Percentiles rank a stretch among this genome's conserved stretches.
These are phyloP conservation scores for Monopterus albus DNA, from an alignment of 2,113 vertebrate genomes.

Conservation along the genomic window DNA sequence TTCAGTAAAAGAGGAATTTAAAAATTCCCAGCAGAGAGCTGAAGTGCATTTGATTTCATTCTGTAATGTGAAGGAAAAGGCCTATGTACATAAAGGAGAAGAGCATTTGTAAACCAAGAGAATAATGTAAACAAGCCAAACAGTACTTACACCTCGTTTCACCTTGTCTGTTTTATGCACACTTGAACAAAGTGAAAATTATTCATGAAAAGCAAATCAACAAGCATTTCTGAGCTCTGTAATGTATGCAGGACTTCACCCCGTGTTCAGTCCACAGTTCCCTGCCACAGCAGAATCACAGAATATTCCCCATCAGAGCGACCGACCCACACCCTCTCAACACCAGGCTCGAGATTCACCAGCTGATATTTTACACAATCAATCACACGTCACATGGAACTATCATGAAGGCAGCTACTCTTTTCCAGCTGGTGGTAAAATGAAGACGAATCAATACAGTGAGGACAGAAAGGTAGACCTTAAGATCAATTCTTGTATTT, in stretches of 20 bases:
- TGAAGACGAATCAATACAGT: too few species aligned
- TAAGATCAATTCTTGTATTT: too few species aligned
- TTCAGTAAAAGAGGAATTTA: too few species aligned
- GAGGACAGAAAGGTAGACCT: too few species aligned
- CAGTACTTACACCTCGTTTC: background rate
- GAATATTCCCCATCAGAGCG: background rate
- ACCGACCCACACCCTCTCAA: background rate
- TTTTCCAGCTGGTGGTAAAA: too few species aligned
- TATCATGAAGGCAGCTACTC: too few species aligned
- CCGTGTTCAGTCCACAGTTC: background rate
- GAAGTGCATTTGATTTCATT: background rate
- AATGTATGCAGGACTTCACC: constrained; percentile 4
- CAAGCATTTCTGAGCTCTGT: constrained; percentile 1
- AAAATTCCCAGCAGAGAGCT: too few species aligned
- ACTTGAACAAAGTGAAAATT: constrained; percentile 9
- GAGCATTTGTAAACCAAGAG: too few species aligned
- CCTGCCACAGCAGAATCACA: background rate
- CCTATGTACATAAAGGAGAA: background rate
- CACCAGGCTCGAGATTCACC: too few species aligned
- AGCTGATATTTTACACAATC: too few species aligned
- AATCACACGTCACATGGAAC: too few species aligned
- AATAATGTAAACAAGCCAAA: background rate
- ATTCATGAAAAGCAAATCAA: constrained; percentile 26
- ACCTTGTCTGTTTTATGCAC: background rate
- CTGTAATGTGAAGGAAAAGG: background rate